Conservation (phyloP, 2,797 vertebrate genomes). For the Melopsittacus undulatus region DNA sequence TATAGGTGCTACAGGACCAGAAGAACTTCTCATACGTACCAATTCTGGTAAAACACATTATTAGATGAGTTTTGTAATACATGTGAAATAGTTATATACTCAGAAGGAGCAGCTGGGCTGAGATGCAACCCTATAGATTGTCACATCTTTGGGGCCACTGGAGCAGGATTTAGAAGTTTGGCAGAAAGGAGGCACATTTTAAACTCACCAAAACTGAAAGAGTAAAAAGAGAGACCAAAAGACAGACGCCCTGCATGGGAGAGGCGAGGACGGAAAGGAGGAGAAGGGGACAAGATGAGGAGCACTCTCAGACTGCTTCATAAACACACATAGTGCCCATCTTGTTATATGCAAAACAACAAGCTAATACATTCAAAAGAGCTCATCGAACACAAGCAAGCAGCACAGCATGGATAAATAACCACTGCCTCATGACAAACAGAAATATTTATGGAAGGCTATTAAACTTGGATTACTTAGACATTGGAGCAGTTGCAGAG, state of each 20-base stretch:
- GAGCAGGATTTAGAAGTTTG: background rate
- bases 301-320: background rate
- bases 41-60: background rate
- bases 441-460: conserved; percentile 30
- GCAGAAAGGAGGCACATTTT: background rate
- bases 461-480: conserved; percentile 28
- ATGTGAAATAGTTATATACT: background rate
- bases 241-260: rapidly evolving
- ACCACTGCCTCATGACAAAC: background rate
- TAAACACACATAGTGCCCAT: rapidly evolving
- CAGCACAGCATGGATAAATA: background rate
- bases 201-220: background rate
- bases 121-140: background rate
- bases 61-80: background rate
- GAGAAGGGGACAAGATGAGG: background rate
- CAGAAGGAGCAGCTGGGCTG: background rate
- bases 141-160: background rate
- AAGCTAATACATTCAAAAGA: background rate
- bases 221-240: background rate
- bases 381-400: conserved; percentile 16
- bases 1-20: background rate
- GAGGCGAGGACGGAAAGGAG: background rate
- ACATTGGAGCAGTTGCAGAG: conserved; percentile 17
- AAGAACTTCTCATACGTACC: background rate
- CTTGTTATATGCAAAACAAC: background rate